Percentiles rank a stretch among this genome's conserved stretches.
phyloP scores from a whole-genome alignment of 2,113 vertebrate species.

The Aviceda subcristata region DNA sequence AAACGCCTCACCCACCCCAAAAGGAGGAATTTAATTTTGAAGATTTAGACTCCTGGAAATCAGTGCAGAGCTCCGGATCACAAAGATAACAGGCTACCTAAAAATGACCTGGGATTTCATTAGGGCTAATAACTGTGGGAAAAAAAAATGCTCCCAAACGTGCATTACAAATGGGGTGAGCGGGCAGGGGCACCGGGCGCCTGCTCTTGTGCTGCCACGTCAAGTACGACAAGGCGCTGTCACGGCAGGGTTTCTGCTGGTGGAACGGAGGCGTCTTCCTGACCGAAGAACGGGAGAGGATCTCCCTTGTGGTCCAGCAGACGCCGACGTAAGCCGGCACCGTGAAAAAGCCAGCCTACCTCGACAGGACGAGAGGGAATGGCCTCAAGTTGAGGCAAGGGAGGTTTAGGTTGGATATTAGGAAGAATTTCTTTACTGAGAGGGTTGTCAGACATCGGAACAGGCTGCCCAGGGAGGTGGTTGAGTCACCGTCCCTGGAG shows the following conservation, averaged over 20 bases:
- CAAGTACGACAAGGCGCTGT: not conserved
- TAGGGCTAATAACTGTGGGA: not conserved
- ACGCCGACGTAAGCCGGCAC: fast-evolving
- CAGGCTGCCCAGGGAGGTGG: too few species aligned
- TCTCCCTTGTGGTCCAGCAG: not conserved
- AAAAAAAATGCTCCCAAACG: not conserved
- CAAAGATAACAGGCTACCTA: not conserved
- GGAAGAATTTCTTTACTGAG: too few species aligned
- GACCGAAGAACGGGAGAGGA: not conserved
- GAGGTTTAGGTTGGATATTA: too few species aligned
- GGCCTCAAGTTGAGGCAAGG: too few species aligned
- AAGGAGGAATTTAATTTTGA: not conserved
- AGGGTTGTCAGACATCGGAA: too few species aligned
- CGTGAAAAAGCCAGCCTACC: not conserved
- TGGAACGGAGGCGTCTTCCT: not conserved
- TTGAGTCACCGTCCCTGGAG: too few species aligned
- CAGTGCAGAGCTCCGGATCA: not conserved
- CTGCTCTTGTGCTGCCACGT: too few species aligned
- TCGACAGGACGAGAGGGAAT: too few species aligned
- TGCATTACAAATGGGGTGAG: not conserved
- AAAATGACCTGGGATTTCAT: conserved; percentile 16
- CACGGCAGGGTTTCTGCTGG: not conserved
- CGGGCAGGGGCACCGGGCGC: not conserved
- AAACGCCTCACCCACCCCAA: fast-evolving
- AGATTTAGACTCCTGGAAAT: not conserved